Conservation (phyloP, 2,888 invertebrate genomes). For the Tetranychus truncatus region DNA sequence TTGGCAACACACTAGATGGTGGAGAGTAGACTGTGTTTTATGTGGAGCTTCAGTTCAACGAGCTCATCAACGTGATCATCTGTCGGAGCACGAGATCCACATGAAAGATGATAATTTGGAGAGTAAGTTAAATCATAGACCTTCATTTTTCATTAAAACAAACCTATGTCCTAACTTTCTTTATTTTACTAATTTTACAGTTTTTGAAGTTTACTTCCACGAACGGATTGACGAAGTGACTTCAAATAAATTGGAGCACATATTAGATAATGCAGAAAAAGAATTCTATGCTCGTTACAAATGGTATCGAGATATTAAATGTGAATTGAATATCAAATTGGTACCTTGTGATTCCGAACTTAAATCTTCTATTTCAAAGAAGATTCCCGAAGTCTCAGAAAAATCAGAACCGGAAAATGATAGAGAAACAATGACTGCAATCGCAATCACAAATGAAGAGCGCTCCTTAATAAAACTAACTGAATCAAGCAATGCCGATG, state of each 20-base stretch:
- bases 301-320: neutral
- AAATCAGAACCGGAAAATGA: no score
- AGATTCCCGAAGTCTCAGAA: neutral
- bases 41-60: neutral
- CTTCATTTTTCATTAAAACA: no score
- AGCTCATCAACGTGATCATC: neutral
- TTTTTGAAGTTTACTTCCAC: neutral
- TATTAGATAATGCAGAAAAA: neutral
- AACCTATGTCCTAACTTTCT: neutral
- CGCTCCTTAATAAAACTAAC: no score
- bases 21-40: neutral
- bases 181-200: neutral
- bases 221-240: neutral
- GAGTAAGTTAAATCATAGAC: no score
- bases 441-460: no score
- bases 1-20: constrained; percentile 1
- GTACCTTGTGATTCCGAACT: neutral
- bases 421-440: no score
- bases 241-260: neutral
- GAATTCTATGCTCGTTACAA: neutral
- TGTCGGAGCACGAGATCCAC: neutral
- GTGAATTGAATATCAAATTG: neutral
- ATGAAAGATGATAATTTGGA: neutral
- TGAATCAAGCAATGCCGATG: no score
- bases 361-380: neutral